Percentiles rank a stretch among this genome's conserved stretches.
These are phyloP conservation scores for Emydocephalus ijimae DNA, from an alignment of 2,113 vertebrate genomes.

Conservation along the genomic window DNA sequence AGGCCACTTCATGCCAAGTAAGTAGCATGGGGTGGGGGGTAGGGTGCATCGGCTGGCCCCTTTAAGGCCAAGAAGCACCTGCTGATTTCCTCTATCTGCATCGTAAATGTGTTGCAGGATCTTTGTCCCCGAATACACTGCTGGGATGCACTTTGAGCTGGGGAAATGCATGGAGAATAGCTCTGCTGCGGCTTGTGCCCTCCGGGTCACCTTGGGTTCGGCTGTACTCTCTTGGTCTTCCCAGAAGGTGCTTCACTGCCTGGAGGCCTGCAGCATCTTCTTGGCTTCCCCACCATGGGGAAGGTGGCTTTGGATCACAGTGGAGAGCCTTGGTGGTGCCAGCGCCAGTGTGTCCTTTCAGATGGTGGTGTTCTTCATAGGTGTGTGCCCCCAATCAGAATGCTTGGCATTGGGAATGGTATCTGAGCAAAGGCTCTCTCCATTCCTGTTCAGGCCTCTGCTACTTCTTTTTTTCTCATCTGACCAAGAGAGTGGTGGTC, in stretches of 20 bases:
- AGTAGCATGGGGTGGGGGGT: constrained; percentile 27
- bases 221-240: constrained; percentile 68
- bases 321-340: constrained; percentile 67
- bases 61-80: neutral
- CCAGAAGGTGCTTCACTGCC: constrained; percentile 75
- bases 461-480: neutral
- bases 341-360: constrained; percentile 67
- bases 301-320: constrained; percentile 81
- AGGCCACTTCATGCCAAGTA: constrained; percentile 84
- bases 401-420: too few species aligned
- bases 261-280: constrained; percentile 67
- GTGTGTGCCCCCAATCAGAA: constrained; percentile 58
- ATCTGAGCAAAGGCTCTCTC: neutral
- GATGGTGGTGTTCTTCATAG: constrained; percentile 77
- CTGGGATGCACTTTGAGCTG: constrained; percentile 74
- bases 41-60: fast-evolving
- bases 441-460: neutral
- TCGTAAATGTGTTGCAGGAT: constrained; percentile 64
- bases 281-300: constrained; percentile 84
- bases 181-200: constrained; percentile 55
- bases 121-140: constrained; percentile 82
- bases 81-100: neutral
- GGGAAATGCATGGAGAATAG: constrained; percentile 61
- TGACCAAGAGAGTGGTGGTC: neutral
- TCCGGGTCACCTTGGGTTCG: constrained; percentile 79